phyloP scores from a whole-genome alignment of 2,797 vertebrate genomes.

The Chaenodraco wilsoni region DNA sequence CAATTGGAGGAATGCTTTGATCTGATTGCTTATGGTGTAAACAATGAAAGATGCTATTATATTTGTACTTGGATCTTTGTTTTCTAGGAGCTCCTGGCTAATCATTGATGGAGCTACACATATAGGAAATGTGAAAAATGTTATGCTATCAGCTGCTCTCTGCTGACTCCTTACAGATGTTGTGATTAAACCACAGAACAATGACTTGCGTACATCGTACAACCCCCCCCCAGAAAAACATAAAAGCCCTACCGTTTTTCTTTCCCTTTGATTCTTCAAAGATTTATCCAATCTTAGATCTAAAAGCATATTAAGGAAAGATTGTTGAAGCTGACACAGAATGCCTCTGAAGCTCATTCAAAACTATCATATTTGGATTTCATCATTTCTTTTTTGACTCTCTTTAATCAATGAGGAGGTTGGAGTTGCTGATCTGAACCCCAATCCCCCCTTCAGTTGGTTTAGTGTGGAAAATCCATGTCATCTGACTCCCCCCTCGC shows the following conservation, averaged over 20 bases:
- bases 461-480: slow-evolving; percentile 63
- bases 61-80: slow-evolving; percentile 25
- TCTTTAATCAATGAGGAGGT: slow-evolving; percentile 59
- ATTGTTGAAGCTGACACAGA: slow-evolving; percentile 9
- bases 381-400: slow-evolving; percentile 12
- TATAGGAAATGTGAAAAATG: slow-evolving; percentile 5
- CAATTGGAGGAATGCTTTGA: slow-evolving; percentile 61
- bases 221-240: slow-evolving; percentile 34
- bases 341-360: slow-evolving; percentile 40
- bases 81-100: slow-evolving; percentile 24
- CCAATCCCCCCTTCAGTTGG: slow-evolving; percentile 17
- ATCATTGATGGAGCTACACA: slow-evolving; percentile 14
- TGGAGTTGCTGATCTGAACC: slow-evolving; percentile 39
- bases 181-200: slow-evolving; percentile 60
- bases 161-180: slow-evolving; percentile 75
- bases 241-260: slow-evolving; percentile 28
- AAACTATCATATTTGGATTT: slow-evolving; percentile 41
- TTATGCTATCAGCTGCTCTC: slow-evolving; percentile 24
- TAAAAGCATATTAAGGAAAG: slow-evolving; percentile 30
- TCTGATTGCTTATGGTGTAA: slow-evolving; percentile 42
- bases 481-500: slow-evolving; percentile 61
- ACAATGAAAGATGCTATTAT: slow-evolving; percentile 52
- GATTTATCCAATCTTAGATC: slow-evolving; percentile 42
- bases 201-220: slow-evolving; percentile 43
- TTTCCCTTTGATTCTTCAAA: slow-evolving; percentile 40